These are phyloP conservation scores for Trididemnum miniatum DNA, from an alignment of 23 tunicate genomes.

Conservation along the genomic window DNA sequence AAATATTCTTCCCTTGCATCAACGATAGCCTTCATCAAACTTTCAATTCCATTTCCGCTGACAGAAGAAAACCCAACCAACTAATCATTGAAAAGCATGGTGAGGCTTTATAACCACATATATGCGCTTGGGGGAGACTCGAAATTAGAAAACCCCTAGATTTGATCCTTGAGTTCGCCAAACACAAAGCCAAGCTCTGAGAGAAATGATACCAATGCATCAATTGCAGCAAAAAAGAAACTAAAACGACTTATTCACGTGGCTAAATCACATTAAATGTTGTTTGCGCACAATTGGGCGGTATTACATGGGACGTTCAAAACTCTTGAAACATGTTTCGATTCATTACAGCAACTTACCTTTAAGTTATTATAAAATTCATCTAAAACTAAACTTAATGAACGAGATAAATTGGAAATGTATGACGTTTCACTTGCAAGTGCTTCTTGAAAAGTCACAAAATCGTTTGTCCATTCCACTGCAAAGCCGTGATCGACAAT, in stretches of 20 bases:
- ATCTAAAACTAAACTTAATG: constrained; percentile 95
- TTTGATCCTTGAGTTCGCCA: too few relatives aligned
- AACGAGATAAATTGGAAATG: constrained; percentile 86
- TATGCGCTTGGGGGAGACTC: too few relatives aligned
- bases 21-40: constrained; percentile 66
- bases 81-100: too few relatives aligned
- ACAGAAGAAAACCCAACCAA: constrained; percentile 97
- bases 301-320: too few relatives aligned
- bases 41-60: constrained; percentile 86
- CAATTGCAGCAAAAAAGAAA: too few relatives aligned
- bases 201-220: too few relatives aligned
- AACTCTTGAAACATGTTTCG: too few relatives aligned
- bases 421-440: constrained; percentile 71
- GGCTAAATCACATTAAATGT: too few relatives aligned
- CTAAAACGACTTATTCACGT: too few relatives aligned
- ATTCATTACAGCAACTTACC: constrained; percentile 34
- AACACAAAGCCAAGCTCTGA: neutral
- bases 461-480: constrained; percentile 97
- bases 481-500: constrained; percentile 97
- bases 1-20: constrained; percentile 93
- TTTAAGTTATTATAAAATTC: constrained; percentile 90
- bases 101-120: neutral
- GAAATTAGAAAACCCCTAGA: too few relatives aligned
- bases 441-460: constrained; percentile 84
- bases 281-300: too few relatives aligned